Base-by-base conservation (phyloP, 2,888 invertebrate genomes). In the Andricus quercusramuli region DNA sequence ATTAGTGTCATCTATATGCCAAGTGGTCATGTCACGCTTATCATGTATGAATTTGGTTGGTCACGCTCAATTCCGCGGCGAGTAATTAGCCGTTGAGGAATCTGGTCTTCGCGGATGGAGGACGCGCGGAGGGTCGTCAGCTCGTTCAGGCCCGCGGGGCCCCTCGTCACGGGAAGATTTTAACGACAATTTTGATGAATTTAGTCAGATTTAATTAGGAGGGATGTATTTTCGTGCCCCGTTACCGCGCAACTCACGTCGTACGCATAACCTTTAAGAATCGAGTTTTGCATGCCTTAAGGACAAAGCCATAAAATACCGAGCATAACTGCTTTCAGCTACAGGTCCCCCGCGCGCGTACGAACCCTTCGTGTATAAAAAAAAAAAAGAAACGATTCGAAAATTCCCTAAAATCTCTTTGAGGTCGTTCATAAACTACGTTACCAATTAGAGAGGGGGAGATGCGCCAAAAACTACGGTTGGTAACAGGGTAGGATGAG, bases 261-360 rank as follows among this genome's bases (percentile, higher is more conserved):
- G 81, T 84, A 78, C 62, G 83, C 68, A 56, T 79, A 85, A 89
- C 87, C 85, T 88, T 41, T 87, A 84, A 88, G 87, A 89, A 88
- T 89, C 87, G 90, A 89, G 89, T 91, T 91, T 89, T 89, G 89
- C 89, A 89, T 90, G 89, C 88, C 91, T 88, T 82, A 79, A 82
- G 88, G 89, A 90, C 90, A 90, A 89, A 90, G 88, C 85, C 91
- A 88, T 91, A 91, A 91, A 91, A 90, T 91, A 90, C 87, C 87
- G 80, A 89, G 91, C 89, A 89, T 91, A 91, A 91, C 91, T 91
- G 90, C 91, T 91, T 91, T 91, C 91, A 91, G 90, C 90, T 91
- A 90, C 88, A 85, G 85, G 86, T 87, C 88, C 87, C 86, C 47
- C 85, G 85, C 80, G 83, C 85, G 86, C 84, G 86, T 85, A 88